Base-by-base conservation (phyloP, 2,888 invertebrate genomes). In the Cephus nigrinus region DNA sequence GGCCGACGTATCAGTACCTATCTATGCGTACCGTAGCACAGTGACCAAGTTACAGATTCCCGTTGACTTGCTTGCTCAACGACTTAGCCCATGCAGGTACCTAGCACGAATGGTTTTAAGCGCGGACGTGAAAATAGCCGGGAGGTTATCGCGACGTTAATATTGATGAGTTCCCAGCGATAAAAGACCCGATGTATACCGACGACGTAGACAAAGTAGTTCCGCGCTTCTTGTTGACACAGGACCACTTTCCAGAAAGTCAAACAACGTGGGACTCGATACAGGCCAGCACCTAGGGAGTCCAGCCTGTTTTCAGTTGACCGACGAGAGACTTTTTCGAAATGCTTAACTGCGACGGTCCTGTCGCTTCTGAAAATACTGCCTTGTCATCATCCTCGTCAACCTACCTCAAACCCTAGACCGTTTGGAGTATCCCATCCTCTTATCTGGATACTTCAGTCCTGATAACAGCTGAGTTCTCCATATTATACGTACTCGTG, bases 91-190 rank as follows among this genome's bases (percentile, higher is more conserved):
- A 55, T 23, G 55, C 23, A 23, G 55, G 55, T 55, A 40, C 40
- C 40, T 5, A 23, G 40, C 23, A 23, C 55, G 23, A 9, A 9
- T 55, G 55, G 9, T 55, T 55, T 55, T 30, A 74, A 77, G 75
- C 34, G 31, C 35, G 11, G 73, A 75, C 36, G 69, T 72, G 73
- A 75, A 75, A 78, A 68, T 40, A 71, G 35, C 30, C 32, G 36
- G 69, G 35, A 23, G 31, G 74, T 73, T 74, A 71, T 72, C 73
- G 68, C 74, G 75, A 73, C 75, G 72, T 78, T 78, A 78, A 78
- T 78, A 78, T 78, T 78, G 75, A 78, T 78, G 78, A 78, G 75
- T 12, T 23, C 33, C 32, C 40, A n/a, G 33, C 12, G 74, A 36
- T 74, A 74, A 35, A 36, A 33, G 35, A 34, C 33, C 71, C 71